Percentiles rank a stretch among this genome's conserved stretches.
These are phyloP conservation scores for Neoscelio sp. DNA, from an alignment of 2,888 invertebrate genomes.

Conservation along the genomic window DNA sequence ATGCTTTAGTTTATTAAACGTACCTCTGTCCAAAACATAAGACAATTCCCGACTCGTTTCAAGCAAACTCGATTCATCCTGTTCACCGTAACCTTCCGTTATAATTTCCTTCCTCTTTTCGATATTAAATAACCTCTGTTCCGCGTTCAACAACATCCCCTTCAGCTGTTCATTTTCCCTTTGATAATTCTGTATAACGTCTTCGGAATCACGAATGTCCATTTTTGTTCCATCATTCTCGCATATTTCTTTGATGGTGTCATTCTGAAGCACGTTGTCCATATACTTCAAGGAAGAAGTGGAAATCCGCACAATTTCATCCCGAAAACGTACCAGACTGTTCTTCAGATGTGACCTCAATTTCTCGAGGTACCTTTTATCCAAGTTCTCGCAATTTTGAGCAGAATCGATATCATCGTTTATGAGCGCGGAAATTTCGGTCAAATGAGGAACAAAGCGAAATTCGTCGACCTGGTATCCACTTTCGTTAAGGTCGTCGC, in stretches of 20 bases:
- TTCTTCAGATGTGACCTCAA: constrained; percentile 87
- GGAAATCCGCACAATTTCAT: constrained; percentile 89
- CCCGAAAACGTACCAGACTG: constrained; percentile 87
- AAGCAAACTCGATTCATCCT: constrained; percentile 74
- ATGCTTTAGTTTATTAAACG: neutral
- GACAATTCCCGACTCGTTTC: constrained; percentile 77
- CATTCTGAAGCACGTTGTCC: constrained; percentile 59
- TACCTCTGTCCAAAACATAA: constrained; percentile 81
- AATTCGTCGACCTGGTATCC: constrained; percentile 50
- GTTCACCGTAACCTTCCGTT: constrained; percentile 85
- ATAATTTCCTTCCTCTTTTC: constrained; percentile 84
- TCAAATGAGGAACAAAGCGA: constrained; percentile 88
- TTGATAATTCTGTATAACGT: constrained; percentile 83
- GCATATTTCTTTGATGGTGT: constrained; percentile 70
- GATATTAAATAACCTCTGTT: constrained; percentile 82
- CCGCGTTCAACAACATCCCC: constrained; percentile 85
- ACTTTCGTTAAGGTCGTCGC: constrained; percentile 33
- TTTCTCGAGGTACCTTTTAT: constrained; percentile 84
- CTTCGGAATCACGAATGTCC: constrained; percentile 86
- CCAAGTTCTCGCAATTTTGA: constrained; percentile 84
- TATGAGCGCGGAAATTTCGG: constrained; percentile 83
- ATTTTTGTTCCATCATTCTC: constrained; percentile 81
- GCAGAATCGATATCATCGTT: constrained; percentile 85
- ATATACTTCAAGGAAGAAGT: constrained; percentile 84
- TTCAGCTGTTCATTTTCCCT: constrained; percentile 84